Base-by-base conservation (phyloP, 2,797 vertebrate species). In the Channa striata region DNA sequence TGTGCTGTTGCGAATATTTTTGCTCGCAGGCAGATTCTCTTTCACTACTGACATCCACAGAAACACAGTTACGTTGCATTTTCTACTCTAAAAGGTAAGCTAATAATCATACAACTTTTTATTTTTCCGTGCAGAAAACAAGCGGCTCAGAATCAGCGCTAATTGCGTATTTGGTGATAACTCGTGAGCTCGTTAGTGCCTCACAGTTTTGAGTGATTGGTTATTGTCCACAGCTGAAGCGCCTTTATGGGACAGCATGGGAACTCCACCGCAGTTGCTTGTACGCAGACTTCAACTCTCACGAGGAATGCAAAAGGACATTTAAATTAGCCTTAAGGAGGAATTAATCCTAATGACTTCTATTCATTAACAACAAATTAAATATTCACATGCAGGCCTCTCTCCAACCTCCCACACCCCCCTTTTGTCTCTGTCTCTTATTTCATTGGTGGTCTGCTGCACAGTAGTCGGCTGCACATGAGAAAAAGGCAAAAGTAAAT, bases 291-390 rank as follows among this genome's bases (percentile, higher is more conserved):
- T 40, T 74, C 23, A 14, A 25, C 59, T 71, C 70, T 53, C 49
- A 63, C 46, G 68, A 78, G 72, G 57, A 78, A 25, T 46, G 59
- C 59, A 68, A 54, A 85, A 79, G 65, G 75, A 85, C 51, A 80
- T 86, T 86, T 76, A 68, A 80, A 84, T 84, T 73, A 83, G 77
- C 59, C 61, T 77, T 69, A 48, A 81, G 65, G 46, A 81, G 59
- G 59, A 89, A 87, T 87, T 81, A 86, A 89, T 76, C 85, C 81
- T 68, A 88, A 90, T 89, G 74, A 80, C 81, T 86, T 82, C 50
- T 83, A 89, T 87, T 87, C 70, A 87, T 87, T 82, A 85, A 85
- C 77, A 81, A 34, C 59, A 69, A 85, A 87, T 92, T 85, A 88
- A 90, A 91, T 88, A 89, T 81, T 83, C 82, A 86, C 76, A 82